Evolutionary conservation across 2,888 invertebrate genomes (phyloP), one percentile per base, ranked within the genome.

Genomic region (Graphium colonna): DNA sequence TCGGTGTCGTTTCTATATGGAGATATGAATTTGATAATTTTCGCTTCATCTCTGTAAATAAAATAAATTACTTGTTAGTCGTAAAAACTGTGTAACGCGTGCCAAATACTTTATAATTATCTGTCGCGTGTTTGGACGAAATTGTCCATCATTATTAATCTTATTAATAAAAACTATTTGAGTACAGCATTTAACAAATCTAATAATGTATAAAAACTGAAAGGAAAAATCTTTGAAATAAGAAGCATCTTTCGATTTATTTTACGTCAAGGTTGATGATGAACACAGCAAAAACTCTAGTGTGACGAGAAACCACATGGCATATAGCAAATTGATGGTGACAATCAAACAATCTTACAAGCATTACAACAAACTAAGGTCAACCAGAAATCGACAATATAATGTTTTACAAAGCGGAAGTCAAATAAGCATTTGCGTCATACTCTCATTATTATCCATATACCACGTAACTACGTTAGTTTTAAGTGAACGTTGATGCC

Each of bases 41-140:
- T 68, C 79, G 79, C 80, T 85, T 85, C 85, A 87, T 89, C 80
- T 82, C 88, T 88, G 88, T 55, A 85, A 82, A 67, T 60, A 61
- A 67, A 64, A 51, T 45, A 42, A 47, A 3, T 15, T 39, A 16
- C 1, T 28, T 5, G 8, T 31, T 31, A 31, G 31, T 5, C 10
- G 9, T 9, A 1, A 31, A 31, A 31, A 31, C 31, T 31, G 8
- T 10, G 1, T 7, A 31, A 31, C 10, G 10, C 9, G 10, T 31
- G 9, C 8, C 9, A 31, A 10, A 31, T 9, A 31, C 9, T 31
- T 31, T 10, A 31, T 31, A 31, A 31, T 31, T 31, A 31, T 9
- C 9, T 5, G 21, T 21, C 21, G 2, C 21, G 21, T 21, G 5
- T 21, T 21, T 21, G 21, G 21, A 21, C 21, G n/a, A 21, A 21